Percentiles rank a stretch among this genome's conserved stretches.
Evolutionary conservation across 2,113 vertebrate genomes (phyloP).

Genomic region (Gallinago paraguaiae): DNA sequence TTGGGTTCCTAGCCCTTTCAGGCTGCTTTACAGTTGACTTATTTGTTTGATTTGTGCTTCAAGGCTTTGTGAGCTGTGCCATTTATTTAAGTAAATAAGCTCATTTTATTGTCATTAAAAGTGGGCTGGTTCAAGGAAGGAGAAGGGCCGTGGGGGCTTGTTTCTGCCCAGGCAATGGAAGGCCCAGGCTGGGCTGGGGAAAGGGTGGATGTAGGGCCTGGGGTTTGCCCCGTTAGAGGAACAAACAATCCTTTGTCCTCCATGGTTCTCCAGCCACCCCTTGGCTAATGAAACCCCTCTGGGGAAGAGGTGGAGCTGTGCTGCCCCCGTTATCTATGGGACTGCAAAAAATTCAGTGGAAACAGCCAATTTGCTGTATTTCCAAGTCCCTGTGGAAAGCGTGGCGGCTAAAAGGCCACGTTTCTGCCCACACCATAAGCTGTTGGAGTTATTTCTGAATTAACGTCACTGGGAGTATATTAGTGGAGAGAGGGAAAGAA

Average conservation of each 20-base stretch:
- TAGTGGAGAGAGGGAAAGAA: neutral
- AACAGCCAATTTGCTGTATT: neutral
- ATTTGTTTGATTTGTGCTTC: slow-evolving; percentile 16
- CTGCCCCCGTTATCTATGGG: neutral
- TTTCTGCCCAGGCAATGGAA: neutral
- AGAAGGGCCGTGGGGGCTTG: neutral
- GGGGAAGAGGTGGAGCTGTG: neutral
- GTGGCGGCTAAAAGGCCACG: neutral
- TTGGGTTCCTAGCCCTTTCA: neutral
- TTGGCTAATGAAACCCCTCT: neutral
- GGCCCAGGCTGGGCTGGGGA: accelerated
- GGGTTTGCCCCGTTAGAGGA: neutral
- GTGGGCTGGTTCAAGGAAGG: neutral
- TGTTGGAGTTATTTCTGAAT: neutral
- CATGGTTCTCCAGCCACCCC: neutral
- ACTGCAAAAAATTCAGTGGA: neutral
- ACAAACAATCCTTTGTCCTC: accelerated
- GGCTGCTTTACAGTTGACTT: neutral
- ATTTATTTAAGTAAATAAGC: slow-evolving; percentile 37
- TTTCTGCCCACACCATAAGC: neutral
- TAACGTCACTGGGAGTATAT: neutral
- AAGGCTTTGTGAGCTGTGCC: neutral
- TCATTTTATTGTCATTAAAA: neutral
- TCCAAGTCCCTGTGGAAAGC: neutral
- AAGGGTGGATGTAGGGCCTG: accelerated